Evolutionary conservation across 2,797 vertebrate genomes (phyloP), one percentile per base, ranked within the genome.

Genomic region (Serranus cabrilla): DNA sequence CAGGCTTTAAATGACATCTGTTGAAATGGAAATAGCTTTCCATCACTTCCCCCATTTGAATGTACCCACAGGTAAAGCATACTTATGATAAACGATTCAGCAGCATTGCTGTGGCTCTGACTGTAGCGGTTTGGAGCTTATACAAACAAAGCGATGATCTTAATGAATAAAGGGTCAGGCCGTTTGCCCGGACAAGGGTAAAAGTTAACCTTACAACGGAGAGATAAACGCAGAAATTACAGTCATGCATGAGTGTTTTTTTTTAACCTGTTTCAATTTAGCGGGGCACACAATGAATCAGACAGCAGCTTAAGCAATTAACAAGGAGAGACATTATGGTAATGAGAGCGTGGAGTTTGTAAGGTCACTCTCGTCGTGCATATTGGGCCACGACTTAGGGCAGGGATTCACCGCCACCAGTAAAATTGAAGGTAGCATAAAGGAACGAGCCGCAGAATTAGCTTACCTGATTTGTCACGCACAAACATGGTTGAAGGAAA

Each of bases 301-400:
- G 90, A 91, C 91, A 91, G 91, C 92, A 90, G 77, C 84, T 94
- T 91, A 95, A 92, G 91, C 92, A 96, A 96, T 97, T 96, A 96
- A 93, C 89, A 92, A 89, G 73, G 77, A 94, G 92, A 94, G 81
- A 92, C 86, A 95, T 93, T 94, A 94, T 89, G 79, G 85, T 96
- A 96, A 95, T 96, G 88, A 96, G 93, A 86, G 81, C 82, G 75
- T 80, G 86, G 81, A 91, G 85, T 92, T 92, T 97, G 94, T 95
- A 95, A 95, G 94, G 94, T 96, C 95, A 96, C 90, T 90, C 92
- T 93, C 93, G 93, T 96, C 93, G 95, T 91, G 92, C 92, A 94
- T 93, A 91, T 93, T 95, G 95, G 95, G 85, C 91, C 94, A 69
- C 91, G 89, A 94, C 93, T 95, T 91, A 62, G 88, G 94, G 92